Evolutionary conservation across 2,888 invertebrate genomes (phyloP).

Genomic region (Lasiommata megera): DNA sequence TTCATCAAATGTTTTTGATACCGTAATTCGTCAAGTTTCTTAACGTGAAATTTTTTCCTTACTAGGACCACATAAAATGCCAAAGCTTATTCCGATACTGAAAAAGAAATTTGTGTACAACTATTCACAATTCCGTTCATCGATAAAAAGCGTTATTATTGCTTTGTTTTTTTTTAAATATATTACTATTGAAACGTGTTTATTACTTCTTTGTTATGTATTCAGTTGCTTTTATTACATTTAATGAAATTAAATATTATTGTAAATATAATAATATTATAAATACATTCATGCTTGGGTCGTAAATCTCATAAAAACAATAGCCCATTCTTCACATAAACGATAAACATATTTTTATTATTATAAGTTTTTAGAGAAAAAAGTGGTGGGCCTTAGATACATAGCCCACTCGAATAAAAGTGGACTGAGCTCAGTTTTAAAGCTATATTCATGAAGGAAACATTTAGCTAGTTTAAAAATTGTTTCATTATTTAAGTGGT

Average conservation of each 20-base stretch:
- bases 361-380: background rate
- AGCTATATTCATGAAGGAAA: no score
- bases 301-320: conserved; percentile 13
- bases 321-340: background rate
- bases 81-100: no score
- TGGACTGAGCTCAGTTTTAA: no score
- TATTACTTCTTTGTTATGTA: background rate
- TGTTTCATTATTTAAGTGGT: no score
- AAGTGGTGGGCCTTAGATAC: background rate
- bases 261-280: background rate
- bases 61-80: no score
- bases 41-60: no score
- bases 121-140: no score
- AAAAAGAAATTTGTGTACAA: no score
- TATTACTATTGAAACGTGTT: background rate
- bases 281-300: background rate
- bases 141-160: no score
- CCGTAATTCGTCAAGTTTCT: no score
- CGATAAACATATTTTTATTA: background rate
- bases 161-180: background rate
- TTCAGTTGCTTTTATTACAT: background rate
- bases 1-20: no score
- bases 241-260: background rate
- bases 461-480: no score
- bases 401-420: background rate